Conservation (phyloP, 2,888 invertebrate species). For the Dryobotodes eremita region DNA sequence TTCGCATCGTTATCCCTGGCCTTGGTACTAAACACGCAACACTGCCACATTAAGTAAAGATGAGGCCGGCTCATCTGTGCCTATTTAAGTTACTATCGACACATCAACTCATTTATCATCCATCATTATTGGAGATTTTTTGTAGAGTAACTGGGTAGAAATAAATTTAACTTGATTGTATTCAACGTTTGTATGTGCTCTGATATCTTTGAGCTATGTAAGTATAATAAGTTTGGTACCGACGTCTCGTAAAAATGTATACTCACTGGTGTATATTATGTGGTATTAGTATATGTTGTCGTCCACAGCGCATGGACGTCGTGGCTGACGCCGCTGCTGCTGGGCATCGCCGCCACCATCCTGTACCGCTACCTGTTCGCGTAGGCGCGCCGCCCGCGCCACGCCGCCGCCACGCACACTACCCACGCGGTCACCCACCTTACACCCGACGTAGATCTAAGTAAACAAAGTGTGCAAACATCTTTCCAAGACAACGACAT, state of each 20-base stretch:
- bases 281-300: conserved; percentile 60
- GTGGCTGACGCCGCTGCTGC: conserved; percentile 93
- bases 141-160: conserved; percentile 6
- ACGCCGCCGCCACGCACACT: conserved; percentile 12
- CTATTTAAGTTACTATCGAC: background rate
- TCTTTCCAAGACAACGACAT: conserved; percentile 37
- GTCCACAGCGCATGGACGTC: conserved; percentile 88
- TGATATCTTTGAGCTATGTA: conserved; percentile 8
- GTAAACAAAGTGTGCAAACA: conserved; percentile 21
- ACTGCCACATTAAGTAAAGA: background rate
- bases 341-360: conserved; percentile 93
- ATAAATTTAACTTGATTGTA: background rate
- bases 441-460: conserved; percentile 32
- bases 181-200: conserved; percentile 12
- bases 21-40: conserved; percentile 20
- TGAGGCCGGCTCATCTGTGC: background rate
- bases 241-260: background rate
- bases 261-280: conserved; percentile 2
- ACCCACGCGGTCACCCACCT: background rate
- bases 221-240: background rate
- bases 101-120: conserved; percentile 4
- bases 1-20: conserved; percentile 12
- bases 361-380: conserved; percentile 93
- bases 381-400: conserved; percentile 79
- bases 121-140: background rate